Conservation (phyloP, 1,140 invertebrate species). For the Artemia franciscana region DNA sequence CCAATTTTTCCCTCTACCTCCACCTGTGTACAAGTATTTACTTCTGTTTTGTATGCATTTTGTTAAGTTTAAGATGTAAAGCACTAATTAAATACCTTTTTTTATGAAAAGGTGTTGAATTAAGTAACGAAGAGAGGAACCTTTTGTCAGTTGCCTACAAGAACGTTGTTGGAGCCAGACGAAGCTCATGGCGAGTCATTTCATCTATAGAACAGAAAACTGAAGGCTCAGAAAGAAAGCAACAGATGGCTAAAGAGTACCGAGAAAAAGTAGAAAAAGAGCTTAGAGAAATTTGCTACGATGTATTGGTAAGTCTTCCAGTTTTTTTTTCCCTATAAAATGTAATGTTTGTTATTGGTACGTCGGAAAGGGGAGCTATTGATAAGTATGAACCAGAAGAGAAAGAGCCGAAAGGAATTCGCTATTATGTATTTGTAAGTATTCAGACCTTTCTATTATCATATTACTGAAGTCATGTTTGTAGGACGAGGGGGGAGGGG, state of each 20-base stretch:
- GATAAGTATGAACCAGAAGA: too few relatives aligned
- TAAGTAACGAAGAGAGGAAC: slow-evolving; percentile 93
- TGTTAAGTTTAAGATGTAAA: too few relatives aligned
- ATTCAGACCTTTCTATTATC: not conserved
- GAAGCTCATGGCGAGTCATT: slow-evolving; percentile 94
- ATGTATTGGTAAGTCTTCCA: slow-evolving; percentile 56
- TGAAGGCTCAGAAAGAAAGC: slow-evolving; percentile 86
- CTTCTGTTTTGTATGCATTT: too few relatives aligned
- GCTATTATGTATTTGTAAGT: too few relatives aligned
- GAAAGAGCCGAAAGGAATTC: too few relatives aligned
- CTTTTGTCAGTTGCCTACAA: slow-evolving; percentile 95
- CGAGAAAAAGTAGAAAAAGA: slow-evolving; percentile 95
- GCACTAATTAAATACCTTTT: not conserved
- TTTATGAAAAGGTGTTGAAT: slow-evolving; percentile 42
- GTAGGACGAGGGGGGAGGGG: too few relatives aligned
- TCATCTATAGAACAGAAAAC: slow-evolving; percentile 97
- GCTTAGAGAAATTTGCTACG: slow-evolving; percentile 90
- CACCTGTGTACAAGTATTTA: too few relatives aligned
- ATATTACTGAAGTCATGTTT: too few relatives aligned
- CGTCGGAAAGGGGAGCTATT: too few relatives aligned
- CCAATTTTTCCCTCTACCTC: too few relatives aligned
- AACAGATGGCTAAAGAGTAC: slow-evolving; percentile 96
- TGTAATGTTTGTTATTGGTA: too few relatives aligned
- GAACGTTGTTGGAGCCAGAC: slow-evolving; percentile 91
- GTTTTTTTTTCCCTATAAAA: too few relatives aligned